Evolutionary conservation across 2,888 invertebrate genomes (phyloP).

Genomic region (Orthonevra nobilis): DNA sequence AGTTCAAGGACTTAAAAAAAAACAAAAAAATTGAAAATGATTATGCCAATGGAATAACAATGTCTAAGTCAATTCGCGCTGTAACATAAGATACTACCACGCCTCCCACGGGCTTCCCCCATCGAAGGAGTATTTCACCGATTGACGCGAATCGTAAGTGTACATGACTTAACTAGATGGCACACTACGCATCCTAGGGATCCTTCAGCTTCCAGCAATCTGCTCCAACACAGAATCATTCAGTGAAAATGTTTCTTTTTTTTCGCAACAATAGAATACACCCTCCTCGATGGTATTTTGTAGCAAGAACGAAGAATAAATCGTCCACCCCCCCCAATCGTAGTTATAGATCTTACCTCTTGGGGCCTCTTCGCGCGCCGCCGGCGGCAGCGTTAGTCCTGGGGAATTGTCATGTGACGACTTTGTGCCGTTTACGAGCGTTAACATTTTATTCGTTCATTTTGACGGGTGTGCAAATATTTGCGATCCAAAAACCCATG

Average conservation of each 20-base stretch:
- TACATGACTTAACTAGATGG: conserved; percentile 37
- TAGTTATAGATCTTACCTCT: too few species aligned
- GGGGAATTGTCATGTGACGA: conserved; percentile 55
- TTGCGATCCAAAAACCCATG: conserved; percentile 55
- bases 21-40: too few species aligned
- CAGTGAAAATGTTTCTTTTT: conserved; percentile 53
- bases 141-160: conserved; percentile 10
- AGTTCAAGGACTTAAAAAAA: too few species aligned
- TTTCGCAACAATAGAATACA: not conserved
- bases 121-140: not conserved
- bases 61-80: too few species aligned
- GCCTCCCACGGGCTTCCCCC: not conserved
- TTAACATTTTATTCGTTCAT: conserved; percentile 49
- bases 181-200: not conserved
- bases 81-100: not conserved
- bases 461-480: conserved; percentile 51
- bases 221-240: conserved; percentile 21
- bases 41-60: too few species aligned
- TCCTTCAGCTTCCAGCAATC: not conserved
- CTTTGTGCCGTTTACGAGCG: conserved; percentile 58
- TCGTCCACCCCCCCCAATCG: too few species aligned
- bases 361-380: conserved; percentile 13
- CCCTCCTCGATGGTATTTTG: not conserved
- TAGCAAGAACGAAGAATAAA: not conserved
- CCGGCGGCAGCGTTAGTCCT: conserved; percentile 32